phyloP scores from a whole-genome alignment of 2,113 vertebrate species.

The Siniperca knerii region DNA sequence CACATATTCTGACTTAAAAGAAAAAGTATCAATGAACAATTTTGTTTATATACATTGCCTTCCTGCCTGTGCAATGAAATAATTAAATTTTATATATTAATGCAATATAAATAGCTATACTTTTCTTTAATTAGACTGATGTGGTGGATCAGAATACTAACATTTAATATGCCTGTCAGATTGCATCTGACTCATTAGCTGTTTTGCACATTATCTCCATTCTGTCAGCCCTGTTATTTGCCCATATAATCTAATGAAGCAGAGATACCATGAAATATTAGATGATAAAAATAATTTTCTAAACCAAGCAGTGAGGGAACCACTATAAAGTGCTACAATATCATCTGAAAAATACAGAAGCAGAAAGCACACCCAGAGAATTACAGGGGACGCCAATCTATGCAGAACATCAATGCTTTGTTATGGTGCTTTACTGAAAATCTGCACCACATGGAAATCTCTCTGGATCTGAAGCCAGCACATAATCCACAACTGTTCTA shows the following conservation, averaged over 20 bases:
- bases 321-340: not conserved
- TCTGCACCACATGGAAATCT: slow-evolving; percentile 52
- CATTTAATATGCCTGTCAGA: slow-evolving; percentile 47
- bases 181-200: slow-evolving; percentile 56
- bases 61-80: not conserved
- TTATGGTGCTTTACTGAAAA: slow-evolving; percentile 51
- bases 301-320: slow-evolving; percentile 7
- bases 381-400: slow-evolving; percentile 23
- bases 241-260: slow-evolving; percentile 52
- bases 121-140: slow-evolving; percentile 23
- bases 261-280: slow-evolving; percentile 49
- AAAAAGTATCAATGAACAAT: not conserved
- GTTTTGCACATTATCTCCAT: slow-evolving; percentile 45
- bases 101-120: slow-evolving; percentile 21
- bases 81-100: slow-evolving; percentile 9
- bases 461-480: slow-evolving; percentile 45
- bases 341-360: not conserved
- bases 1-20: not conserved
- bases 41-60: not conserved
- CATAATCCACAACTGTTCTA: slow-evolving; percentile 43
- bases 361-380: slow-evolving; percentile 12
- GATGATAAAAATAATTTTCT: slow-evolving; percentile 41
- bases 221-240: slow-evolving; percentile 43
- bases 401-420: slow-evolving; percentile 52
- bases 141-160: slow-evolving; percentile 11